Evolutionary conservation across 2,888 invertebrate species (phyloP), one percentile per base, ranked within the genome.

Genomic region (Aplocera efformata): DNA sequence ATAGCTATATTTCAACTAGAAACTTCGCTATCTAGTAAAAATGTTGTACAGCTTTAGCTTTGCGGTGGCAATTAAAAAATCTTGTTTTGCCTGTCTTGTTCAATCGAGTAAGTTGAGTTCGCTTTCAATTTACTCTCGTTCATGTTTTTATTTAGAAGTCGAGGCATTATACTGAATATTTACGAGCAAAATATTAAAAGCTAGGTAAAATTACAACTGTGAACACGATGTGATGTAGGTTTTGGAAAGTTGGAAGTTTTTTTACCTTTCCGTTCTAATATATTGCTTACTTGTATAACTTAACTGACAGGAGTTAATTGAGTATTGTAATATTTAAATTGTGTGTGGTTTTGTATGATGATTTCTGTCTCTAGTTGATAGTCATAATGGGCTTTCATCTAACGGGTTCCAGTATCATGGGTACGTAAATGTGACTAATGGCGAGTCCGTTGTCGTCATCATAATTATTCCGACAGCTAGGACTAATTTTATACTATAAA

Each of bases 41-140:
- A n/a, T n/a, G n/a, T n/a, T n/a, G n/a, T n/a, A 20, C 20, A 3
- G 6, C 4, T 20, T 20, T 47, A 32, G 17, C 13, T 24, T 10
- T 26, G 30, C n/a, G n/a, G n/a, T n/a, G n/a, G n/a, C 10, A 9
- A 34, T 34, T 39, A 33, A 44, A 48, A 45, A 42, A 42, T 32
- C 48, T 42, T 20, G 48, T 33, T 29, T 21, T 39, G 46, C 48
- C 32, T 32, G 50, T 41, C 31, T 32, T 8, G 42, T 10, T 30
- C 17, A 24, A 34, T 52, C 39, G 30, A 43, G 46, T 46, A 43
- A 43, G 43, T 39, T 41, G 24, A 51, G 43, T 52, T 52, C 39
- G 34, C 52, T 49, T 49, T 52, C 48, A 47, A 41, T 43, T 41
- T 20, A 23, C 39, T 42, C 32, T 42, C 32, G 20, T 34, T 34